Evolutionary conservation across 2,113 vertebrate genomes (phyloP), one percentile per base, ranked within the genome.

Genomic region (Megaptera novaeangliae): DNA sequence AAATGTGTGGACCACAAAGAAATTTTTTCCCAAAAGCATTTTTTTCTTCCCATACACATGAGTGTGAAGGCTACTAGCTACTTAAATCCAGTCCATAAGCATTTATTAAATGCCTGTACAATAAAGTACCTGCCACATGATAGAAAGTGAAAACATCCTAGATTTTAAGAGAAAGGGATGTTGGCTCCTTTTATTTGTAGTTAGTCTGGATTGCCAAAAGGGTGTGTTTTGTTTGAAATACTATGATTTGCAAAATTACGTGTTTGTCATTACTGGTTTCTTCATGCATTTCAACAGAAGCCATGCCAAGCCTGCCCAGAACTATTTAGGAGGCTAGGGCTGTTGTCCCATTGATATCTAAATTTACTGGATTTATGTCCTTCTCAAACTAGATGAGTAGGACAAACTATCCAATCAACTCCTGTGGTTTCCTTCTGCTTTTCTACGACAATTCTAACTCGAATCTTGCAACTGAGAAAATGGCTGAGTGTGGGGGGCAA

Each of bases 151-250:
- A 95, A 89, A 89, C 18, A 85, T 74, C 49, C 69, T 84, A 78
- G 29, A 59, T 41, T 96, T 88, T 91, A 88, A 77, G 71, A 92
- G 57, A 96, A 96, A 27, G 27, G 8, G 31, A 93, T n/a, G 23
- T 64, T 81, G 57, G 77, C 31, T 96, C 41, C 44, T 63, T 71
- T 89, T 81, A 80, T 94, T 80, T 93, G 34, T 49, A 92, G 57
- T 87, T 91, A 91, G 69, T 27, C 18, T 87, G 21, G 34, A 94
- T 87, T 97, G 68, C 91, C 94, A 97, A 97, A 83, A 44, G 52
- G 91, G 68, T 96, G 85, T 96, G 72, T 96, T 97, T 94, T 97
- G 88, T 97, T 95, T 97, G 77, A 97, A 97, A 97, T 78, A 80
- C 49, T 82, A 23, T 97, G 78, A 95, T 96, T 95, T 97, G 57